A percentile compares a stretch with the other conserved stretches of the same genome.
Evolutionary conservation across 2,113 vertebrate genomes (phyloP).

Genomic region (Atrichornis clamosus): DNA sequence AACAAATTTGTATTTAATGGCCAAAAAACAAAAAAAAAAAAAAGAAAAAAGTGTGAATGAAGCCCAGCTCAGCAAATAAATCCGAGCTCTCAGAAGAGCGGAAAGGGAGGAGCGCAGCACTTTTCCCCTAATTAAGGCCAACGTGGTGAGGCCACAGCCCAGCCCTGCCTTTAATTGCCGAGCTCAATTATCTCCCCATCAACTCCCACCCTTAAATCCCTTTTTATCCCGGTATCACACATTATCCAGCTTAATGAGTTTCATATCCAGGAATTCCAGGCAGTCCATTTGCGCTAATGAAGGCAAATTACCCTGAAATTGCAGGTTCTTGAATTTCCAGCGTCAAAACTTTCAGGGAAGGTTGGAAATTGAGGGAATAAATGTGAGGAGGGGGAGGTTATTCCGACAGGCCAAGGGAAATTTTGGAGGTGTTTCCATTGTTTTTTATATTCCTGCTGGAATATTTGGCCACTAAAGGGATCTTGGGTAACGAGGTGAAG

Average conservation of each 20-base stretch:
- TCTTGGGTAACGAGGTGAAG: no score
- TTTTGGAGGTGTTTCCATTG: background rate
- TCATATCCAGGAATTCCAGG: slow-evolving; percentile 29
- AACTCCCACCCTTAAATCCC: slow-evolving; percentile 44
- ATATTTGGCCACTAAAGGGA: background rate
- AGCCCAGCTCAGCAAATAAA: slow-evolving; percentile 19
- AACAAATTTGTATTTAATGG: slow-evolving; percentile 2
- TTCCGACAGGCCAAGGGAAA: background rate
- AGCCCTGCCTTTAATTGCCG: background rate
- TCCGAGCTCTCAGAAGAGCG: background rate
- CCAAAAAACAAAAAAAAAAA: background rate
- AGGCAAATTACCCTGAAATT: slow-evolving; percentile 45
- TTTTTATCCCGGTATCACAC: slow-evolving; percentile 50
- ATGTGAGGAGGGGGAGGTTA: background rate
- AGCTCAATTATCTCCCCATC: slow-evolving; percentile 44
- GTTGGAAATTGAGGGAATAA: slow-evolving; percentile 39
- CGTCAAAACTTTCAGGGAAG: slow-evolving; percentile 11
- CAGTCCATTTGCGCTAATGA: slow-evolving; percentile 44
- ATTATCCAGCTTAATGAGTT: slow-evolving; percentile 29
- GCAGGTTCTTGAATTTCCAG: background rate
- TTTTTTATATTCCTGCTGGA: background rate
- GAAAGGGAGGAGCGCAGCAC: background rate
- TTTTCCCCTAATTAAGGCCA: slow-evolving; percentile 39
- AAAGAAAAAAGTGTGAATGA: background rate
- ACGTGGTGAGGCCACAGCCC: background rate